Evolutionary conservation across 2,888 invertebrate genomes (phyloP), one percentile per base, ranked within the genome.

Genomic region (Rotaria macrura): DNA sequence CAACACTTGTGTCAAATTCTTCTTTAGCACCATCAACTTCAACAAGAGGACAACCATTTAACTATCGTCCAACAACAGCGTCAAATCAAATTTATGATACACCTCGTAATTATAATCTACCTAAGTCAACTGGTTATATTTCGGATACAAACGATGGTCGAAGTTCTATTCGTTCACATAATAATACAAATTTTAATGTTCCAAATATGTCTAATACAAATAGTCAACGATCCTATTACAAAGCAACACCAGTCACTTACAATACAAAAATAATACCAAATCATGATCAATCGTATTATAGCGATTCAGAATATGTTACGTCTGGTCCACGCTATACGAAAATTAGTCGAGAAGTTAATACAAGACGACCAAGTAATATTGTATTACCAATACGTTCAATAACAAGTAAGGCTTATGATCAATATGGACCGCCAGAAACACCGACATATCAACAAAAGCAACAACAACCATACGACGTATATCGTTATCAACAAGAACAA

Each of bases 401-500:
- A 4, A 43, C 79, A 79, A 79, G 79, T 43, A 79, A 79, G 43
- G 79, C 79, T 14, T 79, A 79, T 43, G 79, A 79, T 79, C n/a
- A 65, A 17, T 65, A 65, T 65, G 34, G 14, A 34, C 34, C 65
- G 38, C 65, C 17, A 17, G 12, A 43, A 43, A 1, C n/a, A n/a
- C 79, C 79, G 0, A 43, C 23, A 38, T 9, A 23, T 23, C 74
- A 79, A 79, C 79, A 43, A 43, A 40, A 23, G 14, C 74, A 79
- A 79, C 79, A 43, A 43, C 79, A 23, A n/a, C 79, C 79, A 43
- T 43, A 43, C 34, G 79, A 79, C 43, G 0, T 79, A 4, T 43
- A 79, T 79, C 79, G 79, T 79, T 79, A 79, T 43, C 79, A 79
- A 79, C 79, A 79, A 79, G 43, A 79, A 43, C 79, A 79, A 43